These are phyloP conservation scores for Galerucella calmariensis DNA, from an alignment of 2,888 invertebrate genomes.

Conservation along the genomic window DNA sequence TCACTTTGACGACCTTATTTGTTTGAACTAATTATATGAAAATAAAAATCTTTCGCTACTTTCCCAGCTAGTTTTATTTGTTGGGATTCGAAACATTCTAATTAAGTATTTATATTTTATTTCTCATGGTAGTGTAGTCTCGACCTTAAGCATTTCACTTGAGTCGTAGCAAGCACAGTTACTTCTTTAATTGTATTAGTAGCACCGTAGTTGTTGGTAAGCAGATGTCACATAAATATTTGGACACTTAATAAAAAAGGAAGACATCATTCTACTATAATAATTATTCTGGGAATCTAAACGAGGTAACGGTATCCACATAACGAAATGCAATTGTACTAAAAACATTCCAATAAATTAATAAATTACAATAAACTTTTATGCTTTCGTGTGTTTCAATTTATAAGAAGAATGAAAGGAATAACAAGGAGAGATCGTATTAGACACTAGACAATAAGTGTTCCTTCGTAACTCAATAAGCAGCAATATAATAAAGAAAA, in stretches of 20 bases:
- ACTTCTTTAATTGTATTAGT: neutral
- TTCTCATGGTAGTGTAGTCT: neutral
- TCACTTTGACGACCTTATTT: too few species aligned
- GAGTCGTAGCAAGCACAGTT: neutral
- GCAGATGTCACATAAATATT: neutral
- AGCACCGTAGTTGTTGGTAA: neutral
- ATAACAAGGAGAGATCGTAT: too few species aligned
- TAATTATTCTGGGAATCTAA: conserved; percentile 4
- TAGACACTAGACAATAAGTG: too few species aligned
- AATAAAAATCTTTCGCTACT: too few species aligned
- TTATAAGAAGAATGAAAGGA: too few species aligned
- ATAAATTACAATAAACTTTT: too few species aligned
- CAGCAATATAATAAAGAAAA: too few species aligned
- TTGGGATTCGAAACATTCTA: neutral
- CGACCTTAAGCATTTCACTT: neutral
- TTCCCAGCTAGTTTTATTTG: neutral
- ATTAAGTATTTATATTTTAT: neutral
- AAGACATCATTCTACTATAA: neutral
- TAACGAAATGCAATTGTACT: too few species aligned
- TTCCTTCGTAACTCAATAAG: too few species aligned
- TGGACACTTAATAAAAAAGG: neutral
- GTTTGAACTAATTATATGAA: too few species aligned
- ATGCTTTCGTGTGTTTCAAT: too few species aligned
- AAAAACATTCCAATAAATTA: too few species aligned
- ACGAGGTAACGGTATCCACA: neutral